Conservation (phyloP, 2,113 vertebrate species). For the Microcebus ravelobensis region DNA sequence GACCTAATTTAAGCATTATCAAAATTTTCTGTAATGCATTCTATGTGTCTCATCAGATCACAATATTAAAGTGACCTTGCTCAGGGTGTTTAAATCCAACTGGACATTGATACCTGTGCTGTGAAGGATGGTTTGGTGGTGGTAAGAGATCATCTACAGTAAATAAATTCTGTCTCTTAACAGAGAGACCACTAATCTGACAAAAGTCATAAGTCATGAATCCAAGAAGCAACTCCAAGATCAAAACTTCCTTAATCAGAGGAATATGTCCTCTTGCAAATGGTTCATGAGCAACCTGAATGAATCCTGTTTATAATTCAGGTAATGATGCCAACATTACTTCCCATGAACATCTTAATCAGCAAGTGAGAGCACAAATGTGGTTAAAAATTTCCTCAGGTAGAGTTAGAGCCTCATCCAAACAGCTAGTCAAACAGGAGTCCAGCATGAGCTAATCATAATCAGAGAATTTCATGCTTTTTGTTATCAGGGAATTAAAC, state of each 20-base stretch:
- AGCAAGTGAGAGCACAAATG: not conserved
- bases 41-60: not conserved
- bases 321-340: not conserved
- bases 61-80: not conserved
- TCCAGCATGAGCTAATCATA: not conserved
- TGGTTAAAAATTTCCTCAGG: not conserved
- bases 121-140: not conserved
- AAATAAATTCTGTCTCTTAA: slow-evolving; percentile 4
- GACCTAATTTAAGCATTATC: not conserved
- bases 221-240: not conserved
- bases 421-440: not conserved
- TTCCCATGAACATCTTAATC: not conserved
- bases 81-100: not conserved
- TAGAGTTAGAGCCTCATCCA: not conserved
- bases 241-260: not conserved
- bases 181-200: slow-evolving; percentile 1
- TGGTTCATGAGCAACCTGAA: not conserved
- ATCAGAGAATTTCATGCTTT: not conserved
- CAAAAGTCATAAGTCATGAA: not conserved
- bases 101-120: not conserved
- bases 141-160: not conserved
- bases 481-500: slow-evolving; percentile 25
- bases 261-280: not conserved
- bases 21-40: not conserved
- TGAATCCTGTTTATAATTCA: not conserved